Evolutionary conservation across 2,113 vertebrate species (phyloP).

Genomic region (Prinia subflava): DNA sequence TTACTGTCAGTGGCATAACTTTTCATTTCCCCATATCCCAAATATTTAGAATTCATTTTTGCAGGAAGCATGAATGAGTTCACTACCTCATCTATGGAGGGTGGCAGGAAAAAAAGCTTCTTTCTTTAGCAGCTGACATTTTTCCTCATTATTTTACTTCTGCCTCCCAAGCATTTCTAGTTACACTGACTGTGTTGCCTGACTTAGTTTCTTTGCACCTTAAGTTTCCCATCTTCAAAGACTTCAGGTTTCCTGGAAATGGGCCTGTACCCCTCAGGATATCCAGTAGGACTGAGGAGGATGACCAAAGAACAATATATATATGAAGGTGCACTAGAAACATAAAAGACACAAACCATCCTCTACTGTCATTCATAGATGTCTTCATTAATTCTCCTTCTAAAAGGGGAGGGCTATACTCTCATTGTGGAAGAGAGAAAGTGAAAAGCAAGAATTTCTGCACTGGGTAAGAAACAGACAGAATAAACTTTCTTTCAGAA

Average conservation of each 20-base stretch:
- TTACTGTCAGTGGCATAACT: background rate
- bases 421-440: background rate
- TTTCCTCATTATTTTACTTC: conserved; percentile 50
- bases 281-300: background rate
- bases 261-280: background rate
- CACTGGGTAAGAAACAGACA: background rate
- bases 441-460: background rate
- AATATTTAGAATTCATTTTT: background rate
- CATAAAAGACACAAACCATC: background rate
- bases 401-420: background rate
- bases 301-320: background rate
- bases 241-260: background rate
- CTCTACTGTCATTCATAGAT: background rate
- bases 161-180: background rate
- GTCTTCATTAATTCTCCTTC: background rate
- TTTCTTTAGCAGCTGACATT: conserved; percentile 29
- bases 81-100: background rate
- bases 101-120: background rate
- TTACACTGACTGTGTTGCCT: background rate
- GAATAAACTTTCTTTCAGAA: background rate
- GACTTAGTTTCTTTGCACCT: background rate
- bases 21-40: background rate
- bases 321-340: background rate
- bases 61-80: background rate
- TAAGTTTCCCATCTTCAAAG: background rate